Evolutionary conservation across 2,888 invertebrate species (phyloP).

Genomic region (Drosophila paracracens): DNA sequence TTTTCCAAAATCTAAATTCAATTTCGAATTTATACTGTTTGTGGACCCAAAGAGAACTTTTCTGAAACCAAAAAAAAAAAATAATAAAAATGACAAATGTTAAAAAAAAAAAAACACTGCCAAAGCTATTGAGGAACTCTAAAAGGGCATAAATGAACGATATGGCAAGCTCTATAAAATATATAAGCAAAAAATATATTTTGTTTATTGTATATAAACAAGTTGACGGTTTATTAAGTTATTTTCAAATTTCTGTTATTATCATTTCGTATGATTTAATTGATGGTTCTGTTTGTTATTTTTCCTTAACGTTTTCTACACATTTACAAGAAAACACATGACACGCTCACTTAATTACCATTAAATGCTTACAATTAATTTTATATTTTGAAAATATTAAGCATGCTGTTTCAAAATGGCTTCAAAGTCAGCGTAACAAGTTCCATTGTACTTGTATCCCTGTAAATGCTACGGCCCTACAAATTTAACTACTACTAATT

Average conservation of each 20-base stretch:
- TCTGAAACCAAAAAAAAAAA: constrained; percentile 87
- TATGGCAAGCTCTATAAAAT: constrained; percentile 53
- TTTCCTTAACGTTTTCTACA: constrained; percentile 47
- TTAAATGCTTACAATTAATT: constrained; percentile 52
- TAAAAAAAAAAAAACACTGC: constrained; percentile 27
- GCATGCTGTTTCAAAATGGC: constrained; percentile 75
- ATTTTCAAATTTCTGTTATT: constrained; percentile 31
- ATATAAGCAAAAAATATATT: constrained; percentile 51
- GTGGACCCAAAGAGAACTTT: constrained; percentile 90
- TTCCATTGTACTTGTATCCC: constrained; percentile 67
- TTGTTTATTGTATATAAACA: constrained; percentile 57
- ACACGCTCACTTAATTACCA: constrained; percentile 76
- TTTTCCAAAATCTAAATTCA: constrained; percentile 51
- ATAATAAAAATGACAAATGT: constrained; percentile 23
- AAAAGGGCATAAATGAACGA: constrained; percentile 41
- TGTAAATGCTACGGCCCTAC: constrained; percentile 73
- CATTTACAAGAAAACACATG: constrained; percentile 73
- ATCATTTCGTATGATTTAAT: constrained; percentile 25
- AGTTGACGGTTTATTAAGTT: constrained; percentile 46
- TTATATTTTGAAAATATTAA: constrained; percentile 65
- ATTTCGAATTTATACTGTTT: constrained; percentile 85
- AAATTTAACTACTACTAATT: constrained; percentile 37
- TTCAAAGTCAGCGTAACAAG: constrained; percentile 72
- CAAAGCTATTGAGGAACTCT: constrained; percentile 37
- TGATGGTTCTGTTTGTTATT: constrained; percentile 6